Conservation (phyloP, 2,888 invertebrate species). For the Criorhina ranunculi region DNA sequence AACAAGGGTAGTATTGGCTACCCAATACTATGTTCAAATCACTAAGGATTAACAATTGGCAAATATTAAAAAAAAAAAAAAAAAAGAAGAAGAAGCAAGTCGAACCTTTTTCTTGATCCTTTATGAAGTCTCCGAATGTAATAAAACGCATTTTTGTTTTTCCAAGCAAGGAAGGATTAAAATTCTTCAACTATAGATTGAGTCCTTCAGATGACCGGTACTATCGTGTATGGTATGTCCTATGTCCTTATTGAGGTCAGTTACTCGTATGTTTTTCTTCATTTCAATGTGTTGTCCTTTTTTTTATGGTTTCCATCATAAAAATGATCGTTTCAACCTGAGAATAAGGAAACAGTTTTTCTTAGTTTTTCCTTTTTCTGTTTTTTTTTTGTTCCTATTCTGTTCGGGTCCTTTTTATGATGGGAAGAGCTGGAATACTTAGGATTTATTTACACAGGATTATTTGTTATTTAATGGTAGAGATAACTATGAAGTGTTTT, state of each 20-base stretch:
- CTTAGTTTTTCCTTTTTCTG: constrained; percentile 25
- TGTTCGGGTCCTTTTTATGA: constrained; percentile 50
- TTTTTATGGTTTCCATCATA: constrained; percentile 58
- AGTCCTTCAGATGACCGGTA: constrained; percentile 32
- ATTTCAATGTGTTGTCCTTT: constrained; percentile 51
- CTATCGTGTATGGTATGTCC: constrained; percentile 6
- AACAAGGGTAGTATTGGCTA: neutral
- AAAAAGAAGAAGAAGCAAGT: neutral
- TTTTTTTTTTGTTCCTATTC: constrained; percentile 6
- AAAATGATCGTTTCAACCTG: constrained; percentile 41
- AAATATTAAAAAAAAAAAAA: constrained; percentile 10
- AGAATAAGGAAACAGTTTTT: constrained; percentile 1
- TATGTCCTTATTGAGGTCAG: constrained; percentile 67
- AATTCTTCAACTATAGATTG: neutral
- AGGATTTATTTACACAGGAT: constrained; percentile 70
- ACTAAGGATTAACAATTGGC: constrained; percentile 10
- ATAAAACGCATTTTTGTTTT: constrained; percentile 35
- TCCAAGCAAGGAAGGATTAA: constrained; percentile 60
- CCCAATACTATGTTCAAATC: constrained; percentile 13
- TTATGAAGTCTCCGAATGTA: neutral
- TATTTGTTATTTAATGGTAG: constrained; percentile 63
- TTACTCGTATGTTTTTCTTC: constrained; percentile 67
- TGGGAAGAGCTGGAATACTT: constrained; percentile 38
- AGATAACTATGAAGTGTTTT: constrained; percentile 12
- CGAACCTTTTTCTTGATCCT: constrained; percentile 1